Conservation (phyloP, 1,140 invertebrate species). For the Cydia amplana region DNA sequence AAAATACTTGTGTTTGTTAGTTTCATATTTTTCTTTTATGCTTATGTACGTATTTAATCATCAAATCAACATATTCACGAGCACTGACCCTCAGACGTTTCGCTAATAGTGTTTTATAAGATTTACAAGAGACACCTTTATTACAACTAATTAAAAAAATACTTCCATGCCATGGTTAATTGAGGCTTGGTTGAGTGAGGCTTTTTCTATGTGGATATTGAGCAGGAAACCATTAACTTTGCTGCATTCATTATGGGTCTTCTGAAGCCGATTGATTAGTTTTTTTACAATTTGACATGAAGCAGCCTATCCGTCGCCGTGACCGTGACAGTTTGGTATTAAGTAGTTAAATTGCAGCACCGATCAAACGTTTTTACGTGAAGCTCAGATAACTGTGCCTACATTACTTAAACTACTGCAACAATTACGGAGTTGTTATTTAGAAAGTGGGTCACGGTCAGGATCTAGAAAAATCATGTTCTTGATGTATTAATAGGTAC, state of each 20-base stretch:
- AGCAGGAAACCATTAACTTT: slow-evolving; percentile 28
- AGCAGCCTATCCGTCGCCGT: slow-evolving; percentile 1
- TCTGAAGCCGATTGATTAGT: slow-evolving; percentile 25
- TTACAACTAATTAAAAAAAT: not conserved
- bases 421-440: slow-evolving; percentile 31
- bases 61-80: not conserved
- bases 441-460: slow-evolving; percentile 66
- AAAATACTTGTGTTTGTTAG: not conserved
- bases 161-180: slow-evolving; percentile 5
- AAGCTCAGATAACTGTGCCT: not conserved
- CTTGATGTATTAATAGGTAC: not conserved
- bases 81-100: not conserved
- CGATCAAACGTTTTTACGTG: not conserved
- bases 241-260: not conserved
- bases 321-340: slow-evolving; percentile 19
- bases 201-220: not conserved
- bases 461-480: slow-evolving; percentile 13
- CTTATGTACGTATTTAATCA: not conserved
- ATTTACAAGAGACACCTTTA: not conserved
- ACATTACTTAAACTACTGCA: slow-evolving; percentile 4
- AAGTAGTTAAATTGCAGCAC: not conserved
- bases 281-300: not conserved
- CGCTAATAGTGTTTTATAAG: no score
- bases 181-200: no score
- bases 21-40: not conserved